These are phyloP conservation scores for Pelmatolapia mariae DNA, from an alignment of 2,113 vertebrate genomes.

Conservation along the genomic window DNA sequence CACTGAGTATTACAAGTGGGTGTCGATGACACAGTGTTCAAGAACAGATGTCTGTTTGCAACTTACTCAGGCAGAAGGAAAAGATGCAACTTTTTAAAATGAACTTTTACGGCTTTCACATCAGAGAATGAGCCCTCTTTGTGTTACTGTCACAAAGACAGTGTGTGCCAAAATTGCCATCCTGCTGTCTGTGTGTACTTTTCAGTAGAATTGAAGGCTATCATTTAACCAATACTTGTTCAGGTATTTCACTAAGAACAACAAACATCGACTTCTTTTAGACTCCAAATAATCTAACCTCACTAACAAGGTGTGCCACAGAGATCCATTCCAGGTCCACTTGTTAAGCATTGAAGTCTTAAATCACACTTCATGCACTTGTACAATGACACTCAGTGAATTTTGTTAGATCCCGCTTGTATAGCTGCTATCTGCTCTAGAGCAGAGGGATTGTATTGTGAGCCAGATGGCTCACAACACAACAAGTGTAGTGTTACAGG, in stretches of 20 bases:
- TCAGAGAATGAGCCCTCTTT: not conserved
- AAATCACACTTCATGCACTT: not conserved
- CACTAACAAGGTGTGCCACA: not conserved
- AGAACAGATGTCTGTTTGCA: not conserved
- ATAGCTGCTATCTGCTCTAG: not conserved
- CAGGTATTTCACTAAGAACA: not conserved
- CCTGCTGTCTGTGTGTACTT: not conserved
- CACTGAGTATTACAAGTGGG: not conserved
- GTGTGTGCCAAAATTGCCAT: not conserved
- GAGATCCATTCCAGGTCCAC: not conserved
- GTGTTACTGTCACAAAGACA: not conserved
- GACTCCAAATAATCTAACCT: not conserved
- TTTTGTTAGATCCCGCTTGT: not conserved
- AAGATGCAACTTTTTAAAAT: not conserved
- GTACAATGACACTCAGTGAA: rapidly evolving
- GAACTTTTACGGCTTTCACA: not conserved
- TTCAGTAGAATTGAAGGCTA: not conserved
- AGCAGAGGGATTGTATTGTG: rapidly evolving
- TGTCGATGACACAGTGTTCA: not conserved
- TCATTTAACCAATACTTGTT: not conserved
- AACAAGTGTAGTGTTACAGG: not conserved
- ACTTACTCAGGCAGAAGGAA: not conserved
- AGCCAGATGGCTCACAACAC: rapidly evolving
- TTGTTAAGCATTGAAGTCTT: not conserved
- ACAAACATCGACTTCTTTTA: not conserved